Percentiles rank a stretch among this genome's conserved stretches.
Evolutionary conservation across 2,113 vertebrate species (phyloP).

Genomic region (Solea senegalensis): DNA sequence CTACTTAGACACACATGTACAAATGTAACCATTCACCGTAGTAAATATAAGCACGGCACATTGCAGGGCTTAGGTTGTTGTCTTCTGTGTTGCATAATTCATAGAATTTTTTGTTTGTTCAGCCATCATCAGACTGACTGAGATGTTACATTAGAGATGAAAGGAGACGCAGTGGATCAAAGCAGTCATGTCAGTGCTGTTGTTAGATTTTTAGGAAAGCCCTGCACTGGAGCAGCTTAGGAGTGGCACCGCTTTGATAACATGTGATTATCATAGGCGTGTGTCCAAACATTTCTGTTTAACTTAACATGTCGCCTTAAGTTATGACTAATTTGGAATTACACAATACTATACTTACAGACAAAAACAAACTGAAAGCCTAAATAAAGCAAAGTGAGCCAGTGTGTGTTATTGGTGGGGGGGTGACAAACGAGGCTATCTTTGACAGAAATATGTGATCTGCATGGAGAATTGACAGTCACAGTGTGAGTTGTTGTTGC

Average conservation of each 20-base stretch:
- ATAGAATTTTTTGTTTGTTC: background rate
- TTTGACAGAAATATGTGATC: background rate
- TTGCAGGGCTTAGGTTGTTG: no score
- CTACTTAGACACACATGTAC: background rate
- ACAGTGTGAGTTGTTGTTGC: slow-evolving; percentile 23
- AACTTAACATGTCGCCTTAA: background rate
- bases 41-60: background rate
- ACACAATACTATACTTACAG: background rate
- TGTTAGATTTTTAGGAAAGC: no score
- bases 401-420: no score
- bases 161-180: background rate
- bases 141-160: background rate
- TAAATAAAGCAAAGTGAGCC: background rate
- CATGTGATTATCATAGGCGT: background rate
- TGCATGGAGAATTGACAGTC: slow-evolving; percentile 3
- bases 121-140: background rate
- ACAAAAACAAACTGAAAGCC: background rate
- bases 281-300: no score
- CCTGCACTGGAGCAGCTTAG: background rate
- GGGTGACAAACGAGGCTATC: background rate
- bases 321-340: background rate
- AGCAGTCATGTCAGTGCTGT: background rate
- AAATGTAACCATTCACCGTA: background rate
- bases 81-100: no score
- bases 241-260: background rate